Conservation (phyloP, 1,140 invertebrate species). For the Pseudachorutes palmiensis region DNA sequence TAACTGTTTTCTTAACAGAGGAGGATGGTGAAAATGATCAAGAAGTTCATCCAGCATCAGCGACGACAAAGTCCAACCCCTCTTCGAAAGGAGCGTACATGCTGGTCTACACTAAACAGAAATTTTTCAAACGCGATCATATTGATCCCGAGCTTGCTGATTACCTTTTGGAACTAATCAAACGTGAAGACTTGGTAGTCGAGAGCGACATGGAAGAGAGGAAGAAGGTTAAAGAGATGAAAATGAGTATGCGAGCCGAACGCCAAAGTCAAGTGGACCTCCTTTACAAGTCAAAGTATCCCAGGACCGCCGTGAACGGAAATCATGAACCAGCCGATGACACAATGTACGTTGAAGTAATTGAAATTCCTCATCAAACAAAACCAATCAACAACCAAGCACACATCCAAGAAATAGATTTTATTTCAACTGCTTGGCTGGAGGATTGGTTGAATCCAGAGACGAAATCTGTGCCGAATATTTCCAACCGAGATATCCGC, state of each 20-base stretch:
- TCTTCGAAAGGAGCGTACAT: constrained; percentile 39
- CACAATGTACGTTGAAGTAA: too few species aligned
- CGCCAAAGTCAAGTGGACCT: constrained; percentile 17
- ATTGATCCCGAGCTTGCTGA: constrained; percentile 38
- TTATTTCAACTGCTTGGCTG: constrained; percentile 50
- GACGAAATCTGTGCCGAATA: constrained; percentile 27
- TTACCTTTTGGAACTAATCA: constrained; percentile 41
- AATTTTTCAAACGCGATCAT: constrained; percentile 46
- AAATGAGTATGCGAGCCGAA: background rate
- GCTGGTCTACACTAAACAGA: constrained; percentile 43
- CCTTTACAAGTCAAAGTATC: background rate
- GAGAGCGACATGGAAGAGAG: constrained; percentile 43
- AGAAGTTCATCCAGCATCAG: background rate
- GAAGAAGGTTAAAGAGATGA: constrained; percentile 41
- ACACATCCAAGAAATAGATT: constrained; percentile 43
- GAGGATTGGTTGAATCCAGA: constrained; percentile 44
- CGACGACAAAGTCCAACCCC: constrained; percentile 37
- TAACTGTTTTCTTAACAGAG: background rate
- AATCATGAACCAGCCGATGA: too few species aligned
- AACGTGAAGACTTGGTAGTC: constrained; percentile 45
- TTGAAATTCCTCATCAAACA: too few species aligned
- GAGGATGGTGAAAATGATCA: background rate
- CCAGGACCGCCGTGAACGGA: background rate
- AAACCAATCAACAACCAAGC: background rate
- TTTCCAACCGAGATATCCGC: constrained; percentile 46